Evolutionary conservation across 2,797 vertebrate species (phyloP), one percentile per base, ranked within the genome.

Genomic region (Taenioides sp.): DNA sequence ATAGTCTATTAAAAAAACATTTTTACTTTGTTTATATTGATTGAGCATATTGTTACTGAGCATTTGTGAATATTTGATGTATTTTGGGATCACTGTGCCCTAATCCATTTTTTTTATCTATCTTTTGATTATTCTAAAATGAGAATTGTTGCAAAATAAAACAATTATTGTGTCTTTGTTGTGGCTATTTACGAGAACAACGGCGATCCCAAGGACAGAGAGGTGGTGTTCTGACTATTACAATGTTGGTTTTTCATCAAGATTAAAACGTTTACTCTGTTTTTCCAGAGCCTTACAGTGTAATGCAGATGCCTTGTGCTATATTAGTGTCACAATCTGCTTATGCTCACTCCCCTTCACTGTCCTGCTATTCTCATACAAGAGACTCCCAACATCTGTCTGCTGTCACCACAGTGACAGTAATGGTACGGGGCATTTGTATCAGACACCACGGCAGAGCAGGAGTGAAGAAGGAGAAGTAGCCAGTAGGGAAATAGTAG

Each of bases 351-450:
- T 91, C 84, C 79, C 70, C 73, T 85, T 92, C 89, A 66, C 88
- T 87, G 90, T 90, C 71, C 76, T 75, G 78, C 25, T n/a, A 92
- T 93, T 81, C 67, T 90, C 91, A 89, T 82, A 79, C 92, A 90
- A 91, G 93, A 90, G 91, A 92, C 94, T 93, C 92, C 94, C 95
- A 96, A 96, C 96, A 97, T 96, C 96, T 97, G 96, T 95, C 94
- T 91, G 91, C 94, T 95, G 95, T 95, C 96, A 95, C 93, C 91
- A 93, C 85, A 91, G 91, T 88, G 93, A 95, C 94, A 95, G 93
- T 93, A 93, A 95, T 94, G 94, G 91, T 84, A 72, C 23, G 18
- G 63, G 76, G 76, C 28, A 61, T 67, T 52, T 65, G 83, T 75
- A 75, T 83, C 77, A 81, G 82, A 62, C 49, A 71, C 69, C 28